Percentiles rank a stretch among this genome's conserved stretches.
Conservation (phyloP, 1,140 invertebrate genomes). For the Drosophila lowei region DNA sequence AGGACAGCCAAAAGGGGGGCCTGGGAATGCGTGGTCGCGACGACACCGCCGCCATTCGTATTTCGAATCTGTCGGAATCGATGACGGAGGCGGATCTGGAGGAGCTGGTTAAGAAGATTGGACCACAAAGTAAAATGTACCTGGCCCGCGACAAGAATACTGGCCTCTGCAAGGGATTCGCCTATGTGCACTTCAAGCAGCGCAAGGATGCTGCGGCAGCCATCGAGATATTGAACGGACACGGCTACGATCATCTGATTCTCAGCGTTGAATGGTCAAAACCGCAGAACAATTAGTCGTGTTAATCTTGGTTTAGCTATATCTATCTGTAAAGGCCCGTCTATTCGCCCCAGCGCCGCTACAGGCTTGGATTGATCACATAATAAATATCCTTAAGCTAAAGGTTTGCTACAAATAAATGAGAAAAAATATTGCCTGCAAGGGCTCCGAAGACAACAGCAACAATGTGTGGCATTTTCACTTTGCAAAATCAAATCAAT, state of each 20-base stretch:
- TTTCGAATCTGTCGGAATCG: slow-evolving; percentile 98
- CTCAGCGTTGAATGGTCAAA: slow-evolving; percentile 99
- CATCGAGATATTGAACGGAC: slow-evolving; percentile 94
- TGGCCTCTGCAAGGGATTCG: slow-evolving; percentile 95
- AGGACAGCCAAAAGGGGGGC: slow-evolving; percentile 91
- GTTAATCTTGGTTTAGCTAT: slow-evolving; percentile 20
- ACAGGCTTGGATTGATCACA: slow-evolving; percentile 37
- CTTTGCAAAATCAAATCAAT: no score
- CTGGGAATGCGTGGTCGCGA: slow-evolving; percentile 88
- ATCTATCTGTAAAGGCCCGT: slow-evolving; percentile 9
- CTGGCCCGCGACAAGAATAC: slow-evolving; percentile 94
- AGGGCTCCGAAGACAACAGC: slow-evolving; percentile 21
- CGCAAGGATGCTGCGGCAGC: slow-evolving; percentile 95
- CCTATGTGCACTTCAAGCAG: slow-evolving; percentile 97
- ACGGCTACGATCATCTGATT: slow-evolving; percentile 99
- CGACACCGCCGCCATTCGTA: slow-evolving; percentile 95
- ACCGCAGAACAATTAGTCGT: slow-evolving; percentile 84
- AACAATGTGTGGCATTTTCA: no score
- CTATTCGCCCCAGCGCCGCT: slow-evolving; percentile 32
- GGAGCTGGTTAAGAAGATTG: slow-evolving; percentile 92
- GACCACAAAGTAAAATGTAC: slow-evolving; percentile 89
- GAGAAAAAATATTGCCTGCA: slow-evolving; percentile 21
- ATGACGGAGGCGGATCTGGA: slow-evolving; percentile 97
- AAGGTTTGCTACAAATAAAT: slow-evolving; percentile 65
- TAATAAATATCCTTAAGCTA: slow-evolving; percentile 54